These are phyloP conservation scores for Heliconius nattereri DNA, from an alignment of 1,140 invertebrate genomes.

Conservation along the genomic window DNA sequence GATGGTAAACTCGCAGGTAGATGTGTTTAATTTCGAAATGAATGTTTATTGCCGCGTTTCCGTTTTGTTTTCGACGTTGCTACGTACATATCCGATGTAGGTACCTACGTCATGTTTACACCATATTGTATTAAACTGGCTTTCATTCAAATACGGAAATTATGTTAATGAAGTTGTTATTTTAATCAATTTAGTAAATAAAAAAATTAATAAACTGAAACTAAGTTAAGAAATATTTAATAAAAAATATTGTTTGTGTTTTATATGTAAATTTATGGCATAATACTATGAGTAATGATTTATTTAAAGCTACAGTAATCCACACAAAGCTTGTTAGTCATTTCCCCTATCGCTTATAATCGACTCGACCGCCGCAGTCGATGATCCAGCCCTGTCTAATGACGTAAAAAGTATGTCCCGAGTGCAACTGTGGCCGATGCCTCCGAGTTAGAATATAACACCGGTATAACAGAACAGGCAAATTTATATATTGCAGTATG, in stretches of 20 bases:
- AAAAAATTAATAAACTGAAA: too few species aligned
- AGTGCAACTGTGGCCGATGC: constrained; percentile 56
- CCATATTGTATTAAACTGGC: constrained; percentile 22
- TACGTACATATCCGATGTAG: constrained; percentile 24
- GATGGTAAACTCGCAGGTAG: constrained; percentile 77
- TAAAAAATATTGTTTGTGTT: background rate
- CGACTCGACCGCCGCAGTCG: constrained; percentile 63
- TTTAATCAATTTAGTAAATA: background rate
- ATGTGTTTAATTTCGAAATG: constrained; percentile 80
- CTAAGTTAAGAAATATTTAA: background rate
- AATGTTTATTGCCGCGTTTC: constrained; percentile 77
- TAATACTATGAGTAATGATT: constrained; percentile 29
- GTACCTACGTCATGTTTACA: constrained; percentile 26
- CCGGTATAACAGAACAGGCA: background rate
- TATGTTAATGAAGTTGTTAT: constrained; percentile 1
- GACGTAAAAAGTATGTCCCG: constrained; percentile 79
- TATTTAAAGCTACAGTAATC: constrained; percentile 33
- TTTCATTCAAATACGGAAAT: constrained; percentile 1
- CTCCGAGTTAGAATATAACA: constrained; percentile 19
- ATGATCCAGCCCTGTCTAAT: constrained; percentile 72
- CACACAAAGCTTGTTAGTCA: constrained; percentile 44
- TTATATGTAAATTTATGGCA: constrained; percentile 17
- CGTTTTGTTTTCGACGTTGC: constrained; percentile 68
- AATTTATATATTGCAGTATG: background rate
- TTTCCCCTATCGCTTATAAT: constrained; percentile 57